Conservation (phyloP, 64 coral and sea anemone species). For the Dendronephthya gigantea region DNA sequence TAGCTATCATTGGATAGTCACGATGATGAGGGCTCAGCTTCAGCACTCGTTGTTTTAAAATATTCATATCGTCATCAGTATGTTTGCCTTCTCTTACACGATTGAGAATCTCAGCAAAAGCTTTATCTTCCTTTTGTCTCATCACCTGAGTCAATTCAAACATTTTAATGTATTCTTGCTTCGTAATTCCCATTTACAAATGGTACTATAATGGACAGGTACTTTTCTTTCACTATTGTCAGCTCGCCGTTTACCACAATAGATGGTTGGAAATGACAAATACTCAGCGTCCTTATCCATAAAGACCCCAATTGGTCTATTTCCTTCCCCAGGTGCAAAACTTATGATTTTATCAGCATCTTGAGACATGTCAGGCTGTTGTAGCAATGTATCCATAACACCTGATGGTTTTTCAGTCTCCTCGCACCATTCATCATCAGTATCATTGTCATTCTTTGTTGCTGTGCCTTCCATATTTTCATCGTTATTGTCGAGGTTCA, state of each 20-base stretch:
- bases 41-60: neutral
- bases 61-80: neutral
- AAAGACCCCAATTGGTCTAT: constrained; percentile 52
- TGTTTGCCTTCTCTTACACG: neutral
- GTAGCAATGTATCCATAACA: constrained; percentile 34
- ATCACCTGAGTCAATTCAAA: neutral
- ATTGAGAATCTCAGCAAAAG: neutral
- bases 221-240: constrained; percentile 30
- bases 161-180: constrained; percentile 34
- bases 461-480: too few species aligned
- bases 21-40: neutral
- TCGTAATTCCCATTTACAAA: constrained; percentile 21
- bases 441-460: neutral
- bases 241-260: constrained; percentile 44
- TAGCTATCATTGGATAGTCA: neutral
- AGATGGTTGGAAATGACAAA: constrained; percentile 52
- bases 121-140: neutral
- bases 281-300: constrained; percentile 55
- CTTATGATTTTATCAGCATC: constrained; percentile 42
- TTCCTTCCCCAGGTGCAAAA: constrained; percentile 53
- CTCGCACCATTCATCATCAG: constrained; percentile 43
- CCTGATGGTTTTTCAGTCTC: constrained; percentile 10
- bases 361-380: constrained; percentile 37
- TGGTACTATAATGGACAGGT: constrained; percentile 43
- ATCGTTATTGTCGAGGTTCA: too few species aligned